Percentiles rank a stretch among this genome's conserved stretches.
Evolutionary conservation across 2,888 invertebrate species (phyloP).

Genomic region (Hymenopus coronatus): DNA sequence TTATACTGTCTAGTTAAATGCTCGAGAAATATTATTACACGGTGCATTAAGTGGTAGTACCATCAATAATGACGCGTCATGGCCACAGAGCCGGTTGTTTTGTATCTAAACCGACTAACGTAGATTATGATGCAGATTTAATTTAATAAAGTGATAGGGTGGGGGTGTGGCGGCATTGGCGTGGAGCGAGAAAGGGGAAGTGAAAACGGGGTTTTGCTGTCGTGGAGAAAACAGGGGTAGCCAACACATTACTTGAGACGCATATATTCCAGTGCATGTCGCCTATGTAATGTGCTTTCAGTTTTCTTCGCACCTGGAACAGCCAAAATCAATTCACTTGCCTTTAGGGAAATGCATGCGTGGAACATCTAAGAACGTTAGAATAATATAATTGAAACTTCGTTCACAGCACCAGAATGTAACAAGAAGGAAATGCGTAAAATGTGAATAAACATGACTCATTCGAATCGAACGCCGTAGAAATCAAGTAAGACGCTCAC

Average conservation of each 20-base stretch:
- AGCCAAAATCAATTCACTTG: too few species aligned
- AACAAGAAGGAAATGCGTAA: too few species aligned
- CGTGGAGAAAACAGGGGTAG: neutral
- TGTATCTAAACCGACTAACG: slow-evolving; percentile 15
- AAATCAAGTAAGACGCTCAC: too few species aligned
- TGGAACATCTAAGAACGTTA: too few species aligned
- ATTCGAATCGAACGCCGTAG: too few species aligned
- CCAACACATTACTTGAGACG: neutral
- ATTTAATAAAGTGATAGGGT: slow-evolving; percentile 26
- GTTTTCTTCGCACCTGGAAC: too few species aligned
- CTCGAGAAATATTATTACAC: slow-evolving; percentile 23
- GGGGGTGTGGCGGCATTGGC: slow-evolving; percentile 5
- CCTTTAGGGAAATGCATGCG: too few species aligned
- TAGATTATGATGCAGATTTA: slow-evolving; percentile 24
- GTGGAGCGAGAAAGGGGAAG: slow-evolving; percentile 1
- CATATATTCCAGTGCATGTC: too few species aligned
- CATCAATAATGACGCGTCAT: slow-evolving; percentile 31
- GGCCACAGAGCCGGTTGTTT: slow-evolving; percentile 18
- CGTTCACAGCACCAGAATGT: too few species aligned
- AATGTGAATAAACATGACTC: too few species aligned
- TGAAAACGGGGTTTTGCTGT: neutral
- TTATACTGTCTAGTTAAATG: neutral
- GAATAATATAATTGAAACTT: too few species aligned
- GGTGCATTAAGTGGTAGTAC: slow-evolving; percentile 25
- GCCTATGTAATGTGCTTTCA: too few species aligned